Evolutionary conservation across 2,888 invertebrate genomes (phyloP).

Genomic region (Torymus aiolomorphi): DNA sequence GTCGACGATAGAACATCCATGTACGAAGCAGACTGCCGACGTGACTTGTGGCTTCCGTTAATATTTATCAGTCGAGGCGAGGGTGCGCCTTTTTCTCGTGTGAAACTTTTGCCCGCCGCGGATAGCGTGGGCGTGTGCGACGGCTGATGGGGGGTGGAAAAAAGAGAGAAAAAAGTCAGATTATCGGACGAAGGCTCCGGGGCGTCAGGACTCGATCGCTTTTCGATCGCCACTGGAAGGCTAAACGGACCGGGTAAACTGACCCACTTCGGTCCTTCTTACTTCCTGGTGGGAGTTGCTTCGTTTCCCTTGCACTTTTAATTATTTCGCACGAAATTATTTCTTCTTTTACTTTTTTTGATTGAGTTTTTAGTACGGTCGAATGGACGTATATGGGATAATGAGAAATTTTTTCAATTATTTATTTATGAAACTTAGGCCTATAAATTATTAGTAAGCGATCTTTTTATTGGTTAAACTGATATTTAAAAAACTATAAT

Average conservation of each 20-base stretch:
- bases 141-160: not conserved
- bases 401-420: not conserved
- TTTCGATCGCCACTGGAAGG: conserved; percentile 49
- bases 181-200: conserved; percentile 43
- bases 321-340: not conserved
- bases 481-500: no score
- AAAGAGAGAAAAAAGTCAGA: conserved; percentile 40
- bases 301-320: not conserved
- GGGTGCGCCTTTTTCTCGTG: conserved; percentile 27
- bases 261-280: conserved; percentile 26
- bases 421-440: no score
- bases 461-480: no score
- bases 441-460: no score
- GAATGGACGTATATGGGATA: no score
- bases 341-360: not conserved
- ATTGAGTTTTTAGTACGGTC: not conserved
- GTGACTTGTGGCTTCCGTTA: conserved; percentile 68
- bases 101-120: conserved; percentile 17
- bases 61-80: conserved; percentile 70
- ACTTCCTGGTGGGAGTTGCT: conserved; percentile 12
- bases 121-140: not conserved
- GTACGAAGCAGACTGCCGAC: no score
- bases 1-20: no score
- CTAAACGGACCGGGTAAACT: conserved; percentile 40
- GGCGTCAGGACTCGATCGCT: conserved; percentile 41